Conservation (phyloP, 2,113 vertebrate species). For the Callospermophilus lateralis region DNA sequence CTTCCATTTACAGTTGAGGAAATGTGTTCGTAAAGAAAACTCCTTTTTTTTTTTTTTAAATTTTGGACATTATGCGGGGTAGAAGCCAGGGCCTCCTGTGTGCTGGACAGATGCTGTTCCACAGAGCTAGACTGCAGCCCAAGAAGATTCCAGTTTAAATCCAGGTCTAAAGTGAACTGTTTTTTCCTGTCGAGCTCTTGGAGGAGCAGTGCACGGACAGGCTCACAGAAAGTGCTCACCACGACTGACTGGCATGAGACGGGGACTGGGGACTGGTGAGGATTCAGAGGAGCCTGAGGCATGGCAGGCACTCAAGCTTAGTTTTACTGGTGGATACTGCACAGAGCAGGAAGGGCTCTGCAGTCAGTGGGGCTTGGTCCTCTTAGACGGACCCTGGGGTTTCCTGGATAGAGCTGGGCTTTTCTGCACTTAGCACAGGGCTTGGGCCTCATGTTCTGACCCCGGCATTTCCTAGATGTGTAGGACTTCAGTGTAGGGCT, state of each 20-base stretch:
- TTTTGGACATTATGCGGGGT: not conserved
- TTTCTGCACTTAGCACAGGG: too few species aligned
- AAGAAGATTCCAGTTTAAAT: not conserved
- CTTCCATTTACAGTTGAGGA: not conserved
- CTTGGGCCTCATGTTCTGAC: not conserved
- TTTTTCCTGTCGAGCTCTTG: not conserved
- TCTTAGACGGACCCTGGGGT: not conserved
- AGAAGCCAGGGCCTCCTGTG: not conserved
- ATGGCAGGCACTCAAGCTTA: rapidly evolving
- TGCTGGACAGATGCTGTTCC: not conserved
- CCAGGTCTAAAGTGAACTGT: not conserved
- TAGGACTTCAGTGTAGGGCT: not conserved
- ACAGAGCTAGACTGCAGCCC: not conserved
- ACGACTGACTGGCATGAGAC: not conserved
- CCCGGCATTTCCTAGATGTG: not conserved
- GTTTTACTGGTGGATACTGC: not conserved
- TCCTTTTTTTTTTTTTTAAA: not conserved
- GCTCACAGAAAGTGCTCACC: not conserved
- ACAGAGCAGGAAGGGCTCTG: too few species aligned
- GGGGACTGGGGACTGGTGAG: not conserved
- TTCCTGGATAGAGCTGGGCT: too few species aligned
- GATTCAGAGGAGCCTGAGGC: not conserved
- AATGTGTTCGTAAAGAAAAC: not conserved
- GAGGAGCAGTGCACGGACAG: too few species aligned
- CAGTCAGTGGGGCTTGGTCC: not conserved